Percentiles rank a stretch among this genome's conserved stretches.
These are phyloP conservation scores for Oxystoma pomonae DNA, from an alignment of 2,888 invertebrate genomes.

Conservation along the genomic window DNA sequence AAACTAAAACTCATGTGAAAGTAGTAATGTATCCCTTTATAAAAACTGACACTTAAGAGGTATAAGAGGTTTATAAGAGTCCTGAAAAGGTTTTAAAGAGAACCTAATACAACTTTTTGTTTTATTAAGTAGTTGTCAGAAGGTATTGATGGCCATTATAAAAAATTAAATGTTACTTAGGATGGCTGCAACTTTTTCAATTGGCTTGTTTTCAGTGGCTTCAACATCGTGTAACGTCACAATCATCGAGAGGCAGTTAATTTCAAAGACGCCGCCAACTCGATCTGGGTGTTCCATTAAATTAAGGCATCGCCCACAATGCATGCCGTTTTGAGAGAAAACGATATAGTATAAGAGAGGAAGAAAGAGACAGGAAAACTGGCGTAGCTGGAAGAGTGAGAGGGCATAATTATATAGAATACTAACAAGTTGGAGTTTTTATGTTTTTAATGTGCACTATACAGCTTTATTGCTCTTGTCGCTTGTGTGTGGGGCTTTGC, in stretches of 20 bases:
- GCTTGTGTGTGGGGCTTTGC: constrained; percentile 23
- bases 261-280: constrained; percentile 46
- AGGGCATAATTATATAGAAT: constrained; percentile 37
- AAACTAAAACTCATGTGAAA: too few relatives aligned
- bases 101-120: too few relatives aligned
- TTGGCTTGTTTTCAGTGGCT: too few relatives aligned
- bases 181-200: too few relatives aligned
- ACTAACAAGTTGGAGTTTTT: constrained; percentile 42
- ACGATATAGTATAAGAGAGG: constrained; percentile 18
- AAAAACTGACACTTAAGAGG: too few relatives aligned
- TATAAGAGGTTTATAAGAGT: too few relatives aligned
- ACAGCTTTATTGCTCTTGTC: constrained; percentile 25
- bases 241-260: constrained; percentile 40
- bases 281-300: constrained; percentile 49
- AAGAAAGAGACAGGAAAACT: constrained; percentile 17
- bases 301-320: constrained; percentile 43
- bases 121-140: too few relatives aligned
- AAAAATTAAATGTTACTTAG: too few relatives aligned
- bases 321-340: constrained; percentile 20
- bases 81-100: too few relatives aligned
- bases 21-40: too few relatives aligned
- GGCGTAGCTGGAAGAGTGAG: constrained; percentile 27
- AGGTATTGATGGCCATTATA: too few relatives aligned
- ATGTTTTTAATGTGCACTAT: constrained; percentile 34
- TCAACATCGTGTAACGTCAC: too few relatives aligned